Evolutionary conservation across 2,113 vertebrate species (phyloP).

Genomic region (Macaca mulatta): DNA sequence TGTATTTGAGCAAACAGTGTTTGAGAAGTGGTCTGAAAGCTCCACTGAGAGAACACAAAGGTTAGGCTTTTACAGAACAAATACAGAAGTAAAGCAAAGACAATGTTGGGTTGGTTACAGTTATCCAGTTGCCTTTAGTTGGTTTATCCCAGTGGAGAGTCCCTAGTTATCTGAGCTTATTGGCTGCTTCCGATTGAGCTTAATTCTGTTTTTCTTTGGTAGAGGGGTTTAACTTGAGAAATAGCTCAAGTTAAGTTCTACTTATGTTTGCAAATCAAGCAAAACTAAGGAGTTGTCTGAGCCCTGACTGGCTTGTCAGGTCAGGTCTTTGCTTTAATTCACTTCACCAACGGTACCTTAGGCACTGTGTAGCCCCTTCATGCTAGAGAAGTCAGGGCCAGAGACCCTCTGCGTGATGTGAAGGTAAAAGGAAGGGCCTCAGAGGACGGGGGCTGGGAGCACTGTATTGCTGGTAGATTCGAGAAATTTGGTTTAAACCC

Average conservation of each 20-base stretch:
- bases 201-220: not conserved
- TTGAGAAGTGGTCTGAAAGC: not conserved
- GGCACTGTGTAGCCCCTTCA: not conserved
- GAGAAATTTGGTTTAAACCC: not conserved
- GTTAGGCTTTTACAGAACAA: too few species aligned
- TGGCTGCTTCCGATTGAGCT: not conserved
- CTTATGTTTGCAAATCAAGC: not conserved
- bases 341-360: too few species aligned
- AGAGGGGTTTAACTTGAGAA: not conserved
- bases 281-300: not conserved
- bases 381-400: not conserved
- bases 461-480: too few species aligned
- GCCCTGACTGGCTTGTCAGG: not conserved
- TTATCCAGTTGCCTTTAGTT: too few species aligned
- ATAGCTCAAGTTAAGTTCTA: not conserved
- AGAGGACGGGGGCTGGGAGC: too few species aligned
- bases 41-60: rapidly evolving
- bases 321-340: not conserved
- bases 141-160: not conserved
- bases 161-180: not conserved
- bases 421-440: not conserved
- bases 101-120: not conserved
- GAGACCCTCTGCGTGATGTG: not conserved
- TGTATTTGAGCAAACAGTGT: not conserved
- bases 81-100: too few species aligned